Evolutionary conservation across 2,113 vertebrate species (phyloP), one percentile per base, ranked within the genome.

Genomic region (Odocoileus virginianus): DNA sequence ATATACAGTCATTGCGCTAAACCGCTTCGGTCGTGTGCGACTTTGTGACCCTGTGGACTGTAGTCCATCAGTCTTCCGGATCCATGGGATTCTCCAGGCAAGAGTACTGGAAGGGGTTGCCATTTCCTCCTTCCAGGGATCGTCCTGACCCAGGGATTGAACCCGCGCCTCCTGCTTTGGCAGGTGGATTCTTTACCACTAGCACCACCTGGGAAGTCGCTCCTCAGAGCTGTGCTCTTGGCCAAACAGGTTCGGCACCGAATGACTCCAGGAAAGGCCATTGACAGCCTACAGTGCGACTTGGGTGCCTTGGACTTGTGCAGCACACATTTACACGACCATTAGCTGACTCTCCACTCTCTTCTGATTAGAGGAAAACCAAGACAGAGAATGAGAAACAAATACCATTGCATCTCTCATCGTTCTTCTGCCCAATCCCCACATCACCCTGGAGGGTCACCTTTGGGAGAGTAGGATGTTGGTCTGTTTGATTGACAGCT

Each of bases 51-150:
- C 71, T 0, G 6, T 74, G 67, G 36, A 13, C 21, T 74, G 10
- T 25, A 6, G 11, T 0, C 21, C 2, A 0, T 3, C 36, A 74
- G 0, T 2, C 71, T 43, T 5, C 71, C 7, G 1, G 2, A 10
- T 74, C 71, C 21, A 6, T 8, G 71, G 23, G 36, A 14, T 74
- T 74, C 21, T 74, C 36, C 21, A 40, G 23, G 36, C 36, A 74
- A 74, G 71, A 43, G 25, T 43, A 13, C 21, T 74, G 36, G 36
- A 25, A 21, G 25, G 71, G 21, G 36, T 3, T 25, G 36, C 71
- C 71, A 74, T 74, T 74, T 43, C 36, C 71, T 74, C 6, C 36
- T 74, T 7, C 21, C 6, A 5, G 71, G 71, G 36, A 74, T 43
- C 71, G 40, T 25, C 67, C 21, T 25, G 67, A 74, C 36, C 67